Evolutionary conservation across 2,888 invertebrate species (phyloP).

Genomic region (Syritta pipiens): DNA sequence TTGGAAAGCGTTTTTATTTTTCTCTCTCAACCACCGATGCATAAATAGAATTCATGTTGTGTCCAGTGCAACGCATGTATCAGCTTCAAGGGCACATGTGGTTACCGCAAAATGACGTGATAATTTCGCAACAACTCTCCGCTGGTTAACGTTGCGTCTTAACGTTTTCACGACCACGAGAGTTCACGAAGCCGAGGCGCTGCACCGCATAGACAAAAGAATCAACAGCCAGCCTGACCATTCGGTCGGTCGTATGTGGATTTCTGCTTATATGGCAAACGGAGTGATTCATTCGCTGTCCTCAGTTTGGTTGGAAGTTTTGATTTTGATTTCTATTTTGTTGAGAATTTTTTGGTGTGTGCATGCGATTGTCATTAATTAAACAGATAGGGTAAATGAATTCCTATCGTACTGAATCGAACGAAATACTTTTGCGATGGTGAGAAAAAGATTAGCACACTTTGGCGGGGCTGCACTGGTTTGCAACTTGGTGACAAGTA

Average conservation of each 20-base stretch:
- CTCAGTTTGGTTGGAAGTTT: conserved; percentile 55
- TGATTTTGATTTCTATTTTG: conserved; percentile 12
- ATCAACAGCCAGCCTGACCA: conserved; percentile 24
- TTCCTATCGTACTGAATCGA: conserved; percentile 46
- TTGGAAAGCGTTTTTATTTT: conserved; percentile 11
- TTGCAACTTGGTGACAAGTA: conserved; percentile 13
- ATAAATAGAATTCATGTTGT: conserved; percentile 46
- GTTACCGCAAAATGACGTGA: conserved; percentile 35
- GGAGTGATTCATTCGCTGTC: conserved; percentile 49
- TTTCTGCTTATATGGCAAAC: conserved; percentile 56
- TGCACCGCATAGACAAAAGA: conserved; percentile 1
- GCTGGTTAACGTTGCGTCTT: conserved; percentile 34
- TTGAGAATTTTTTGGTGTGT: conserved; percentile 49
- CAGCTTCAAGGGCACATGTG: conserved; percentile 58
- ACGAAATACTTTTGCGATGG: conserved; percentile 46
- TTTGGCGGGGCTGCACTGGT: conserved; percentile 24
- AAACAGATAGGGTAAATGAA: conserved; percentile 55
- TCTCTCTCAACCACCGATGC: conserved; percentile 8
- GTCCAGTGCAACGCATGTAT: conserved; percentile 29
- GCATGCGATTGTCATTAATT: conserved; percentile 63
- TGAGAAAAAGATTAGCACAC: conserved; percentile 63
- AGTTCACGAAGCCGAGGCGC: neutral
- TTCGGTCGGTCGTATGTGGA: conserved; percentile 51
- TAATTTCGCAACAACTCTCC: conserved; percentile 25
- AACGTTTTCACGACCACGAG: conserved; percentile 36